Conservation (phyloP, 2,797 vertebrate genomes). For the Sebastolobus alascanus region DNA sequence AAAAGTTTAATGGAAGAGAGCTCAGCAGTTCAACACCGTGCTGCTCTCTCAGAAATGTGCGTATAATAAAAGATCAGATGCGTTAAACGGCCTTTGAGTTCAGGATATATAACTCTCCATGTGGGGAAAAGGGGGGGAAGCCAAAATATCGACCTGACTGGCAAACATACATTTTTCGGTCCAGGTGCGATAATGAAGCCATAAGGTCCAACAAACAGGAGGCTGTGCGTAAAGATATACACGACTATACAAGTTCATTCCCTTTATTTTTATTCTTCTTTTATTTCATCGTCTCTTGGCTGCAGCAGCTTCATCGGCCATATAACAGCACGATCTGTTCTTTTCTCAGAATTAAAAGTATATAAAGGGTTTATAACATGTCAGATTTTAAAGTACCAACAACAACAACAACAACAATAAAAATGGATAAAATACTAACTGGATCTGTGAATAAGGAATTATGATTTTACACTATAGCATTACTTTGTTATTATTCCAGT, state of each 20-base stretch:
- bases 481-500: neutral
- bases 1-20: neutral
- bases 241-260: neutral
- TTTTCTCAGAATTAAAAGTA: neutral
- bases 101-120: neutral
- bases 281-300: neutral
- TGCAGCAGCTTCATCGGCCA: neutral
- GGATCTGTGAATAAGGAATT: neutral
- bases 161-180: neutral
- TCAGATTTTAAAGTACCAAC: neutral
- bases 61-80: neutral
- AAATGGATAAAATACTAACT: neutral
- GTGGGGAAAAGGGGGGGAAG: neutral
- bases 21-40: neutral
- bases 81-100: neutral
- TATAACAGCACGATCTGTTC: neutral
- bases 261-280: neutral
- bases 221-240: neutral
- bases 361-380: neutral
- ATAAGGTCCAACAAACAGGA: neutral
- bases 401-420: neutral
- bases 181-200: neutral
- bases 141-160: neutral
- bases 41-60: neutral
- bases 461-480: neutral